Evolutionary conservation across 2,113 vertebrate species (phyloP).

Genomic region (Sardina pilchardus): DNA sequence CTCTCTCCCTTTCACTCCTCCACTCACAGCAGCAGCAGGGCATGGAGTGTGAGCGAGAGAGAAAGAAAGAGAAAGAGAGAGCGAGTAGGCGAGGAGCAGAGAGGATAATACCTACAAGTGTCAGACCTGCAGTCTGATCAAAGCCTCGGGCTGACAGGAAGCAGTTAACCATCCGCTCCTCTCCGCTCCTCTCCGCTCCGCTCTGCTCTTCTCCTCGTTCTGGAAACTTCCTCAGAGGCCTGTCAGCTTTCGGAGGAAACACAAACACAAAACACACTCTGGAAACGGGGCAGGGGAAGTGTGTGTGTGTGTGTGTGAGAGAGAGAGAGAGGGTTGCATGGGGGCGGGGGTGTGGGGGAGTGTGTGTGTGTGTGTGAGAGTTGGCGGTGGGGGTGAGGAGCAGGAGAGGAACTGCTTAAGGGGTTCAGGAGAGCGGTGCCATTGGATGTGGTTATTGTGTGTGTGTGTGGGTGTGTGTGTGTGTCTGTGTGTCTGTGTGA

Average conservation of each 20-base stretch:
- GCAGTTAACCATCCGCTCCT: background rate
- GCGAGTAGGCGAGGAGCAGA: too few species aligned
- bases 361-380: too few species aligned
- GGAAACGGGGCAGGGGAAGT: background rate
- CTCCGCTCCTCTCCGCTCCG: background rate
- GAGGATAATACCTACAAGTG: background rate
- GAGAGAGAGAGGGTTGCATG: too few species aligned
- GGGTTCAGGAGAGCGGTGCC: too few species aligned
- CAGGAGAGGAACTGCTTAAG: background rate
- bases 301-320: too few species aligned
- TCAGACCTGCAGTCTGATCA: slow-evolving; percentile 2
- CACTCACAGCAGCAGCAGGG: too few species aligned
- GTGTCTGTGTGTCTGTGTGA: background rate
- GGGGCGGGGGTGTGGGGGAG: too few species aligned
- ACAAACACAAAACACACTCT: background rate
- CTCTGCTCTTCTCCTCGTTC: background rate
- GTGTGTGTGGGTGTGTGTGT: background rate
- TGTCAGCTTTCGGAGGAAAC: background rate
- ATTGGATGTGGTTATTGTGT: background rate
- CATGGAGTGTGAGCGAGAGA: too few species aligned
- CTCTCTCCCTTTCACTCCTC: too few species aligned
- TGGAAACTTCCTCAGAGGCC: background rate
- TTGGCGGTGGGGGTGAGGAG: too few species aligned
- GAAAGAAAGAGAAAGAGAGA: too few species aligned
- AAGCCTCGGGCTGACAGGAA: background rate